Base-by-base conservation (phyloP, 1,140 invertebrate species). In the Euwallacea fornicatus region DNA sequence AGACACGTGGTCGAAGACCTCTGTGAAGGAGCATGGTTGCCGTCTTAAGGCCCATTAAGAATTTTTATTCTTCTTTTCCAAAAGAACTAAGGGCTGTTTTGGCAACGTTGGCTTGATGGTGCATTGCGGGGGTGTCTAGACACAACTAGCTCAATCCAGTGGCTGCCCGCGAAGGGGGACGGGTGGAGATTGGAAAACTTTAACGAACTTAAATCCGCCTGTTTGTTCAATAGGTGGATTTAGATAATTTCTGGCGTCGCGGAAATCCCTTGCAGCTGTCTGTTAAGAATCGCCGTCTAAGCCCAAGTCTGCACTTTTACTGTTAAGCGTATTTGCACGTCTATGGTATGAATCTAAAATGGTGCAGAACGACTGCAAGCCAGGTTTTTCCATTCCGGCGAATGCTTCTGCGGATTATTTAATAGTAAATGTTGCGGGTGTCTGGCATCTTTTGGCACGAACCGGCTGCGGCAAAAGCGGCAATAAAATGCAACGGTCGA, bases 1-100 rank as follows among this genome's bases (percentile, higher is more conserved):
- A 65, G 63, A 65, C 63, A 65, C 63, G 63, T 65, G 63, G 63
- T 65, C 63, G 63, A 65, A 65, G 63, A 65, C 63, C 63, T 55
- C 50, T 46, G 8, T 21, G 63, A 65, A 55, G 63, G 21, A 33
- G 21, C 21, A 33, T 33, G 21, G 21, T 33, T 33, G 21, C 21
- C 21, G 21, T 33, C 21, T 33, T 33, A 33, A 33, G 21, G 4
- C 21, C 21, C 21, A 33, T 4, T 33, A 4, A 33, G 1, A 33
- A 33, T 33, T 33, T 33, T 33, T 33, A 1, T 33, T 33, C 21
- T 33, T 33, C 21, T 11, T 62, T 62, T 62, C 41, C 43, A n/a
- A 2, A 10, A 43, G 11, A 44, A 33, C 3, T 33, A 60, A 13
- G 7, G 46, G 13, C 46, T 11, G 46, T 56, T 33, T 56, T 56